Conservation (phyloP, 2,113 vertebrate genomes). For the Hippocampus guttulatus region DNA sequence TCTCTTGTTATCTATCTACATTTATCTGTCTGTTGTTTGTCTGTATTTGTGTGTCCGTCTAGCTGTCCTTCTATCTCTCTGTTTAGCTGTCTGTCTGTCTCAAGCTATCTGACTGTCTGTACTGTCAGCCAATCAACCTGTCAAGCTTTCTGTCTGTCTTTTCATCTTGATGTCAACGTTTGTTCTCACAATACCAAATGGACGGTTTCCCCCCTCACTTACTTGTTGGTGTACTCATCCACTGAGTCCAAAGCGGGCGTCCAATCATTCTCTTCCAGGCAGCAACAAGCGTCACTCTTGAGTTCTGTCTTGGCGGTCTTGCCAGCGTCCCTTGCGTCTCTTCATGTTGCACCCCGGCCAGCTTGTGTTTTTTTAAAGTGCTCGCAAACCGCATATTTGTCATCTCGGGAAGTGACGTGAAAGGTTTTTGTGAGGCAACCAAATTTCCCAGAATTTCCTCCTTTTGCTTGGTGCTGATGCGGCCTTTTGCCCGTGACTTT, state of each 20-base stretch:
- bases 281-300: conserved; percentile 39
- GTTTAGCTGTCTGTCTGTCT: too few relatives aligned
- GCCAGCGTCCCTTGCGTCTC: not conserved
- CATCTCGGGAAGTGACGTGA: conserved; percentile 74
- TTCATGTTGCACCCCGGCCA: conserved; percentile 1
- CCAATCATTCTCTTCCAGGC: conserved; percentile 71
- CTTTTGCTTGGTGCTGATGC: conserved; percentile 27
- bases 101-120: too few relatives aligned
- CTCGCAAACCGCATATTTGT: conserved; percentile 69
- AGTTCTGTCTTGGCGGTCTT: not conserved
- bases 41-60: too few relatives aligned
- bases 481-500: conserved; percentile 15
- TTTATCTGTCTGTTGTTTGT: too few relatives aligned
- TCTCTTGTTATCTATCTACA: too few relatives aligned
- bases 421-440: conserved; percentile 64
- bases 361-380: conserved; percentile 49
- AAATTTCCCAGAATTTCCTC: conserved; percentile 73
- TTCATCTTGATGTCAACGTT: too few relatives aligned
- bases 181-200: too few relatives aligned
- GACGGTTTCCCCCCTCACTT: conserved; percentile 36
- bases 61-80: too few relatives aligned
- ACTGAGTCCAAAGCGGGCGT: conserved; percentile 54
- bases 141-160: too few relatives aligned
- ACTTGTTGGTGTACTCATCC: conserved; percentile 62
- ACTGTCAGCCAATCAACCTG: too few relatives aligned